Conservation (phyloP, 2,888 invertebrate species). For the Pardosa pseudoannulata region DNA sequence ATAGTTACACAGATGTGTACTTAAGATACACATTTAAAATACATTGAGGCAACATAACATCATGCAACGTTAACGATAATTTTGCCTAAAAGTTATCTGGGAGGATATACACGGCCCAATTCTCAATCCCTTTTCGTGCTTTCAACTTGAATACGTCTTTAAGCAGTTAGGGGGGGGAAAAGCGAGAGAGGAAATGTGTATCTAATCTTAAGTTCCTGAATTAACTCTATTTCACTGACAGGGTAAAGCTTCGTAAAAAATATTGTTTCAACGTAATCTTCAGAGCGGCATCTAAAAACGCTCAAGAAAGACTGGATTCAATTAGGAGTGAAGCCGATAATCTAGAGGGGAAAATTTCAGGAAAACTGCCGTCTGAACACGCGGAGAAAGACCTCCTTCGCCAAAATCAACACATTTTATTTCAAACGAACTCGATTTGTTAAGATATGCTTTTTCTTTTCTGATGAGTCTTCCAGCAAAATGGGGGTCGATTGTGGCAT, state of each 20-base stretch:
- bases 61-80: no score
- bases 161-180: no score
- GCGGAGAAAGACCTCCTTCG: neutral
- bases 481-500: no score
- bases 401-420: neutral
- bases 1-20: no score
- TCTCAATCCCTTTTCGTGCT: no score
- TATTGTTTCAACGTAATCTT: conserved; percentile 4
- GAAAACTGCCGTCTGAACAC: neutral
- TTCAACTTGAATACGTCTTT: no score
- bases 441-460: no score
- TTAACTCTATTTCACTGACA: conserved; percentile 7
- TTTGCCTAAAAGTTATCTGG: no score
- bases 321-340: conserved; percentile 6
- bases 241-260: neutral
- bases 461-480: no score
- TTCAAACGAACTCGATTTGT: neutral
- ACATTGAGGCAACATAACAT: no score
- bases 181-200: neutral
- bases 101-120: no score
- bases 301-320: neutral
- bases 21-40: no score
- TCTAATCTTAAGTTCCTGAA: neutral
- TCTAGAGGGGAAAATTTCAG: neutral
- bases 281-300: conserved; percentile 9